Conservation (phyloP, 2,797 vertebrate genomes). For the Malacoctenus gilli region DNA sequence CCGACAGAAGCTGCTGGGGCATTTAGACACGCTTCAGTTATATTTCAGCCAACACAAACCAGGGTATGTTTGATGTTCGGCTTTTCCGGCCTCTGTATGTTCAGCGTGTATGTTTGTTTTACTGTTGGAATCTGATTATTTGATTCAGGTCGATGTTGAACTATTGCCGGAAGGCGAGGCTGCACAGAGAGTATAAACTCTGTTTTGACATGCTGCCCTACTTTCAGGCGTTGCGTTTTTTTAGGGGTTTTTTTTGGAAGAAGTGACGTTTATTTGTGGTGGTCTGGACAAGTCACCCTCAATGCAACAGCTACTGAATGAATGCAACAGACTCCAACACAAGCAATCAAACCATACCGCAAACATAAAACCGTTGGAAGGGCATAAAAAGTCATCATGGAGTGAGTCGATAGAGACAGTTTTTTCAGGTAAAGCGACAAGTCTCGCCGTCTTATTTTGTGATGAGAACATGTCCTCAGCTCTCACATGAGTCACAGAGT, state of each 20-base stretch:
- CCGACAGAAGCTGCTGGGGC: constrained; percentile 46
- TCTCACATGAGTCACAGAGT: constrained; percentile 35
- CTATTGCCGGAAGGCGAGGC: constrained; percentile 43
- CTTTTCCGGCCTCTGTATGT: constrained; percentile 29
- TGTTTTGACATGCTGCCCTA: constrained; percentile 37
- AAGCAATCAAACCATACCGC: too few species aligned
- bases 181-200: constrained; percentile 26
- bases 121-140: constrained; percentile 51
- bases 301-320: too few species aligned
- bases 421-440: not conserved
- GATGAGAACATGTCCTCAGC: constrained; percentile 25
- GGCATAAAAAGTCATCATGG: too few species aligned
- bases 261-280: too few species aligned
- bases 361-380: too few species aligned
- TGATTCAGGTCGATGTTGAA: constrained; percentile 27
- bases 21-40: constrained; percentile 46
- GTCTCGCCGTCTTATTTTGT: constrained; percentile 8
- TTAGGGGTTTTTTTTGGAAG: not conserved
- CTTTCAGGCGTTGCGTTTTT: constrained; percentile 27
- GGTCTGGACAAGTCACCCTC: too few species aligned
- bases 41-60: constrained; percentile 58
- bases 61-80: constrained; percentile 53
- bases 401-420: not conserved
- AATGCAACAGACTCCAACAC: too few species aligned
- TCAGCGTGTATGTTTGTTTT: constrained; percentile 54